Base-by-base conservation (phyloP, 1,140 invertebrate species). In the Eriocheir sinensis region DNA sequence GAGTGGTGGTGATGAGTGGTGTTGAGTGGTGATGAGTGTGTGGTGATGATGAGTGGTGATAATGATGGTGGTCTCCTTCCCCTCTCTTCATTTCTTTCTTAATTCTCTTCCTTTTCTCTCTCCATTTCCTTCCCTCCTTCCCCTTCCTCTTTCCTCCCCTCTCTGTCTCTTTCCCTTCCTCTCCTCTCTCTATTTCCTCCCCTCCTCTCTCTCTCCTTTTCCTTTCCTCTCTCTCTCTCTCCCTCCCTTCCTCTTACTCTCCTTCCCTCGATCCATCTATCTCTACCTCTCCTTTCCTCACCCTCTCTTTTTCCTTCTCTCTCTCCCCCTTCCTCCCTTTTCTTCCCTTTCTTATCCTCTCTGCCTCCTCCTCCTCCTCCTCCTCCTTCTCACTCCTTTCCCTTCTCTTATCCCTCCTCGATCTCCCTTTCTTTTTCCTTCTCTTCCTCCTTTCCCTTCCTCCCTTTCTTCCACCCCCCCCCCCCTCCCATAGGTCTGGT, bases 401-500 rank as follows among this genome's bases (percentile, higher is more conserved):
- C 21, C 8, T 8, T 21, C 1, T 17, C 60, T n/a, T 8, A n/a
- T 8, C n/a, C 21, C 8, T n/a, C 8, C 21, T 17, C 6, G 27
- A n/a, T n/a, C 0, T 72, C 4, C 8, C 0, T 72, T n/a, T 72
- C 44, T n/a, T n/a, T n/a, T n/a, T 8, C 27, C 60, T n/a, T n/a
- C 27, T n/a, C n/a, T n/a, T 72, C 21, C n/a, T n/a, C 8, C 0
- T 72, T 0, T 72, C 6, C 0, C 60, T 17, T 0, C n/a, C 1
- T 21, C 60, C n/a, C 60, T 21, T 2, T n/a, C 60, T 17, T 0
- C 0, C 6, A 21, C 60, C 27, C 21, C 21, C 27, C 21, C 53
- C 53, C 53, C 53, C 21, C 53, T 41, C 38, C 27, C 72, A 83
- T 60, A 95, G 95, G 93, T 95, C 3, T 97, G 96, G 96, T 93